Percentiles rank a stretch among this genome's conserved stretches.
phyloP scores from a whole-genome alignment of 1,140 invertebrate genomes.

The Eueides isabella region DNA sequence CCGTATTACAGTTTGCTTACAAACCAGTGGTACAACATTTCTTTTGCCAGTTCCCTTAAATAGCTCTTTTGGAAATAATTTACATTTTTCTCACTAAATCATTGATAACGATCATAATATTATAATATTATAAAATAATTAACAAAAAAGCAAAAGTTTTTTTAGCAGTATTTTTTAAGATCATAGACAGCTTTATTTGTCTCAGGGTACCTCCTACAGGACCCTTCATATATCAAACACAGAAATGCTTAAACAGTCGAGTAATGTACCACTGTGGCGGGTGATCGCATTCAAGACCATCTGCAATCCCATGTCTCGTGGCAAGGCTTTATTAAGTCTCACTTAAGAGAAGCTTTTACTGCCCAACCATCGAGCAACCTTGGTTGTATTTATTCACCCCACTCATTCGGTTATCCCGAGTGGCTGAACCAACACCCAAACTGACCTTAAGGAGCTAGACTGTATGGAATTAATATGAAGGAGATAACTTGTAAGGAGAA shows the following conservation, averaged over 20 bases:
- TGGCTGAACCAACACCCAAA: neutral
- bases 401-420: slow-evolving; percentile 1
- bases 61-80: too few relatives aligned
- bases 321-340: neutral
- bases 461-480: neutral
- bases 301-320: neutral
- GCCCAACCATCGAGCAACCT: neutral
- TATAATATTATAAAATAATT: too few relatives aligned
- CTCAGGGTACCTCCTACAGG: neutral
- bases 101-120: too few relatives aligned
- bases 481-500: neutral
- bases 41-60: too few relatives aligned
- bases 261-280: neutral
- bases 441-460: neutral
- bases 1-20: too few relatives aligned
- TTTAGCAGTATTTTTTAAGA: neutral
- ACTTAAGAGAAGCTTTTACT: too few relatives aligned
- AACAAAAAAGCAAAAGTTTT: neutral
- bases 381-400: neutral
- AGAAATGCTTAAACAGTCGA: neutral
- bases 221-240: neutral
- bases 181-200: neutral
- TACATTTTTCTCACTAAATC: too few relatives aligned
- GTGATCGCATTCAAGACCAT: neutral
- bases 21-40: too few relatives aligned